Conservation (phyloP, 2,888 invertebrate genomes). For the Acanthosepion esculentum region DNA sequence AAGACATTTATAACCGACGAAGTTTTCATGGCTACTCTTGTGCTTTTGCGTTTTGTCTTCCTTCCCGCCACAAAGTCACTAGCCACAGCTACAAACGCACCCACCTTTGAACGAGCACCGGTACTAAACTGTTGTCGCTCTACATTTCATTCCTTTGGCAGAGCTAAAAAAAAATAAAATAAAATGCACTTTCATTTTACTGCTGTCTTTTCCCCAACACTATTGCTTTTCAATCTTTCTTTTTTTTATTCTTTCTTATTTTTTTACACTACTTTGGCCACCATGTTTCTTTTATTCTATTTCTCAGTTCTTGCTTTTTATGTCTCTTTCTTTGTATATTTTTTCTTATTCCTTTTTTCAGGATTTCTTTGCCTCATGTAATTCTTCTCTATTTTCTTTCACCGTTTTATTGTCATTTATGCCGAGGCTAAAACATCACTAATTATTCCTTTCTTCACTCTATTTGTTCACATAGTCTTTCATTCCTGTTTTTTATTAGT, state of each 20-base stretch:
- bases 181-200: neutral
- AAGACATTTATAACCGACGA: neutral
- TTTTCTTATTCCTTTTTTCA: neutral
- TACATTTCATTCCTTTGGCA: neutral
- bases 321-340: neutral
- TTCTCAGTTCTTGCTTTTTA: no score
- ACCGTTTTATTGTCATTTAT: neutral
- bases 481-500: neutral
- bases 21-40: constrained; percentile 14
- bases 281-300: no score
- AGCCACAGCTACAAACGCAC: neutral
- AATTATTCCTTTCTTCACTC: neutral
- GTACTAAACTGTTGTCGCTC: neutral
- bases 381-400: neutral
- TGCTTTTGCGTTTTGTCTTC: neutral
- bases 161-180: neutral
- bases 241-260: neutral
- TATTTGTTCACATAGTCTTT: neutral
- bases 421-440: neutral
- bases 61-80: neutral
- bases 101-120: neutral
- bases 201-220: neutral
- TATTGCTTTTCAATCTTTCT: neutral
- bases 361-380: neutral
- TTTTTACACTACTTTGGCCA: neutral